Evolutionary conservation across 1,140 invertebrate genomes (phyloP).

Genomic region (Bombus terrestris): DNA sequence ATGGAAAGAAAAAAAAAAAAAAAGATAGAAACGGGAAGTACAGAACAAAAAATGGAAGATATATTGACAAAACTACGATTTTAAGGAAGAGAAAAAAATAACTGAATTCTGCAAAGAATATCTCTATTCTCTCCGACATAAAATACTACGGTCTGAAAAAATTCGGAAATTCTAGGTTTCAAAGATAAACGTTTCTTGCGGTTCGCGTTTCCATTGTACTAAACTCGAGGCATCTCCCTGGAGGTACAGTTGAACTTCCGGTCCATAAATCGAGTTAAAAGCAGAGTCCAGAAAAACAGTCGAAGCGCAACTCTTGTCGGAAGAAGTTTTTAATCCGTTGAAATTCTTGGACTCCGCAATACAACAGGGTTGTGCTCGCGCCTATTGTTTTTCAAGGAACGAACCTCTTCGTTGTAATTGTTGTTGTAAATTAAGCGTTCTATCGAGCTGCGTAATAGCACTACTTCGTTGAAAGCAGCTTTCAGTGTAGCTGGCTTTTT

Average conservation of each 20-base stretch:
- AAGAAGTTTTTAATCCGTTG: conserved; percentile 9
- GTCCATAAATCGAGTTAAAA: conserved; percentile 45
- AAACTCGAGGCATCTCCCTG: background rate
- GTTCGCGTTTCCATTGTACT: background rate
- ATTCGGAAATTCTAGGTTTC: background rate
- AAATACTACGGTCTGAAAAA: background rate
- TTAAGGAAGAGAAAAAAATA: background rate
- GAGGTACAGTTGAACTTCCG: conserved; percentile 27
- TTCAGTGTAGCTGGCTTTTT: background rate
- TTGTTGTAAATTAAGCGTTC: conserved; percentile 22
- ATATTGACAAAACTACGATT: background rate
- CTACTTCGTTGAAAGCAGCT: conserved; percentile 1
- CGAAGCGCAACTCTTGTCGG: no score
- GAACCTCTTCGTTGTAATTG: conserved; percentile 17
- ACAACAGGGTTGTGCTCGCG: background rate
- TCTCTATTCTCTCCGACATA: background rate
- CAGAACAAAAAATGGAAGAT: background rate
- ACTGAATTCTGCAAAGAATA: background rate
- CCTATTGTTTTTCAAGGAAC: conserved; percentile 24
- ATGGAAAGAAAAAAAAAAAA: background rate
- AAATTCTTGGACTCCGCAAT: background rate
- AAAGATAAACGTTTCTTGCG: background rate
- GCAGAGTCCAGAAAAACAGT: conserved; percentile 5
- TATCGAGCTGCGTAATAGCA: conserved; percentile 14
- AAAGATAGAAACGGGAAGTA: background rate